Conservation (phyloP, 2,888 invertebrate genomes). For the Cyclophora punctaria region DNA sequence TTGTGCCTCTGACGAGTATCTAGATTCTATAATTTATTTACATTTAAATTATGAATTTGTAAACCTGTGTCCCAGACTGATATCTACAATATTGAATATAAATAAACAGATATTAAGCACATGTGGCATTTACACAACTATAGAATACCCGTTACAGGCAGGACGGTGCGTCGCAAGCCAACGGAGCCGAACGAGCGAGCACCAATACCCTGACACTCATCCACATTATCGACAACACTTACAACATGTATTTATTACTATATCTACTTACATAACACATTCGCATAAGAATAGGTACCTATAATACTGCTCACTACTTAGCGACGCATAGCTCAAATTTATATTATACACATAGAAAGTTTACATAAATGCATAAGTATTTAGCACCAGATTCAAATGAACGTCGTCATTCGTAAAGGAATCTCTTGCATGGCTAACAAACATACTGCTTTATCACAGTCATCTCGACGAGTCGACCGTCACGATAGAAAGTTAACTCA, state of each 20-base stretch:
- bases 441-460: constrained; percentile 32
- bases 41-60: no score
- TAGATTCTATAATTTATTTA: no score
- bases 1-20: no score
- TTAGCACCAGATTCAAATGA: constrained; percentile 26
- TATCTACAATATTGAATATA: no score
- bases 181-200: constrained; percentile 60
- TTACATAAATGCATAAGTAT: constrained; percentile 36
- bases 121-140: constrained; percentile 24
- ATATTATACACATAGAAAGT: constrained; percentile 45
- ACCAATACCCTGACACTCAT: background rate
- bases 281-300: constrained; percentile 20
- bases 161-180: constrained; percentile 64
- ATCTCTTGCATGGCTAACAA: constrained; percentile 26
- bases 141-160: constrained; percentile 64
- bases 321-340: no score
- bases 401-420: constrained; percentile 8
- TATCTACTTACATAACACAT: constrained; percentile 16
- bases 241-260: constrained; percentile 31
- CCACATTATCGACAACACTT: constrained; percentile 1
- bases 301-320: no score
- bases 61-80: no score
- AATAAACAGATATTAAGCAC: no score
- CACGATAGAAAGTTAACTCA: constrained; percentile 53
- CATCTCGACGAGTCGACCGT: constrained; percentile 37